These are phyloP conservation scores for Actenoides lindsayi DNA, from an alignment of 2,113 vertebrate genomes.

Conservation along the genomic window DNA sequence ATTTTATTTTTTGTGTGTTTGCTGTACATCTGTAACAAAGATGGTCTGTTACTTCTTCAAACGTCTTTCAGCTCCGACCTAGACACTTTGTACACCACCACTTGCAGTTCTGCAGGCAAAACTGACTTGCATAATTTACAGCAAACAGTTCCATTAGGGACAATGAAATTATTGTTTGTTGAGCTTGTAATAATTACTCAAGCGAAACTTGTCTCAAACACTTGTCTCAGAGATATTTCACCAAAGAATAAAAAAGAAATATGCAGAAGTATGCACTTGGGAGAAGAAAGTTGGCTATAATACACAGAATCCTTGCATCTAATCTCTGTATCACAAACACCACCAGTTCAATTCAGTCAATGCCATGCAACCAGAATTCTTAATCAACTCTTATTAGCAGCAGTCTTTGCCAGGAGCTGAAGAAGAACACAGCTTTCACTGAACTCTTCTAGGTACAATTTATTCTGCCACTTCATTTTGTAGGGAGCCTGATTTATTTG, in stretches of 20 bases:
- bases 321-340: background rate
- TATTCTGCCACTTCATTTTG: conserved; percentile 63
- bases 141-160: background rate
- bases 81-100: background rate
- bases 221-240: background rate
- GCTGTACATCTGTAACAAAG: background rate
- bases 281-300: background rate
- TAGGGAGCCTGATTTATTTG: conserved; percentile 50
- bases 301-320: background rate
- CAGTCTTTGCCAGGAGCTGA: conserved; percentile 13
- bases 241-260: background rate
- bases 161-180: background rate
- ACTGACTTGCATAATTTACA: background rate
- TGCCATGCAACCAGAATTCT: background rate
- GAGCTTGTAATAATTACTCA: background rate
- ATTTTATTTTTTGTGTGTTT: background rate
- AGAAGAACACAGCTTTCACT: conserved; percentile 6
- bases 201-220: background rate
- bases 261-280: background rate
- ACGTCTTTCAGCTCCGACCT: background rate
- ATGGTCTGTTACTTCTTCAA: background rate
- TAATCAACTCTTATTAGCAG: background rate
- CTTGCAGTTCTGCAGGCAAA: background rate
- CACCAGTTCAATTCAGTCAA: background rate
- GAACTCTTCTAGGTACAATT: conserved; percentile 42